A percentile compares a stretch with the other conserved stretches of the same genome.
Conservation (phyloP, 2,113 vertebrate genomes). For the Xyliphius kryptos region DNA sequence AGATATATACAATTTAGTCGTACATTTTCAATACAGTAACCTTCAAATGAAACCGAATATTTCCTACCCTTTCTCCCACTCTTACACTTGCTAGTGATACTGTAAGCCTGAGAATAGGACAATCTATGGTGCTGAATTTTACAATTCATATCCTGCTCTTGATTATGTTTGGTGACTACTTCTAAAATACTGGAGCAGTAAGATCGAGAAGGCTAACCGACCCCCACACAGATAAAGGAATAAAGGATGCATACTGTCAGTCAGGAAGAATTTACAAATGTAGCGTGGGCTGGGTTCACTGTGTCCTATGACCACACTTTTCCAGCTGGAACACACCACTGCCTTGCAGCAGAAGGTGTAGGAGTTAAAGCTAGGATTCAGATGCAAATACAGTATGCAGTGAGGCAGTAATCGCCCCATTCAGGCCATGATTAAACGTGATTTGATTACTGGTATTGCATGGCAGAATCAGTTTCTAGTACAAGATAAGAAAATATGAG, state of each 20-base stretch:
- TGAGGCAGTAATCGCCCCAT: slow-evolving; percentile 22
- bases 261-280: slow-evolving; percentile 23
- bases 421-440: slow-evolving; percentile 26
- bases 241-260: slow-evolving; percentile 23
- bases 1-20: too few relatives aligned
- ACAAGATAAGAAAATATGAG: slow-evolving; percentile 13
- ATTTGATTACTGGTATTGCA: slow-evolving; percentile 14
- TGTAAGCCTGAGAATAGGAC: too few relatives aligned
- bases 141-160: too few relatives aligned
- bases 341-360: slow-evolving; percentile 24
- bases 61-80: too few relatives aligned
- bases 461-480: slow-evolving; percentile 20
- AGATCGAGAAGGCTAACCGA: slow-evolving; percentile 7
- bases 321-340: slow-evolving; percentile 12
- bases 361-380: slow-evolving; percentile 41
- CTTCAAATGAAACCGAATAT: too few relatives aligned
- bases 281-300: slow-evolving; percentile 38
- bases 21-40: too few relatives aligned
- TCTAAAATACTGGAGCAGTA: too few relatives aligned
- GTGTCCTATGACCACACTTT: slow-evolving; percentile 37
- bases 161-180: too few relatives aligned
- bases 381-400: slow-evolving; percentile 44
- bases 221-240: slow-evolving; percentile 36
- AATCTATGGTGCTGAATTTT: too few relatives aligned
- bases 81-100: too few relatives aligned